Evolutionary conservation across 2,888 invertebrate genomes (phyloP), one percentile per base, ranked within the genome.

Genomic region (Orthonevra nobilis): DNA sequence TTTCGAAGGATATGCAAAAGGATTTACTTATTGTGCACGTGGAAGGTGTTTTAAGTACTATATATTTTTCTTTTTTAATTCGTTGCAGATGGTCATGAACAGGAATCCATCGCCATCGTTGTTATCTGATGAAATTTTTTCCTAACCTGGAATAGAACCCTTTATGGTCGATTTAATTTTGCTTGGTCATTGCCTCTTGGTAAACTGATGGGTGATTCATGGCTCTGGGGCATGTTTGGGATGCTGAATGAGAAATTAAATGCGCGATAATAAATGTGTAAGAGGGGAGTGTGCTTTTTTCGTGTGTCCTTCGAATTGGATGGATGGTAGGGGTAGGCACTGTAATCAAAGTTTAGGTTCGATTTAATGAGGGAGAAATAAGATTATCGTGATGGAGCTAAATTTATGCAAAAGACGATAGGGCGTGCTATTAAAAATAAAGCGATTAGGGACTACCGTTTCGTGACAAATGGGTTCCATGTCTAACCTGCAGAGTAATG

Each of bases 21-120:
- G 48, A 50, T 32, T 50, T 26, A 3, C 5, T 20, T 14, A 6
- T 6, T n/a, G 28, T 30, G 20, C 15, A 5, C 15, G 15, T 9
- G 2, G 2, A 9, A 7, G 19, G 2, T 15, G 5, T 58, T 58
- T 48, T 32, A 10, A 14, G 7, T 19, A 26, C 6, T 63, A 19
- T 38, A n/a, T n/a, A n/a, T 28, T 19, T 15, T 19, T 20, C 12
- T 40, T 48, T 52, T 77, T 72, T 46, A 72, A 72, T 77, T 77
- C 46, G 12, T n/a, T 77, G 52, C 60, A 77, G 72, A 77, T 66
- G 60, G 72, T 77, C 77, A 77, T 66, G 60, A 64, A 72, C 77
- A 77, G 61, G 72, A 75, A 63, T 36, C 32, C 34, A 56, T 40
- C 20, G 60, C n/a, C n/a, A 32, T 66, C 14, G 40, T 34, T 42